These are phyloP conservation scores for Psophia crepitans DNA, from an alignment of 2,113 vertebrate species.

Conservation along the genomic window DNA sequence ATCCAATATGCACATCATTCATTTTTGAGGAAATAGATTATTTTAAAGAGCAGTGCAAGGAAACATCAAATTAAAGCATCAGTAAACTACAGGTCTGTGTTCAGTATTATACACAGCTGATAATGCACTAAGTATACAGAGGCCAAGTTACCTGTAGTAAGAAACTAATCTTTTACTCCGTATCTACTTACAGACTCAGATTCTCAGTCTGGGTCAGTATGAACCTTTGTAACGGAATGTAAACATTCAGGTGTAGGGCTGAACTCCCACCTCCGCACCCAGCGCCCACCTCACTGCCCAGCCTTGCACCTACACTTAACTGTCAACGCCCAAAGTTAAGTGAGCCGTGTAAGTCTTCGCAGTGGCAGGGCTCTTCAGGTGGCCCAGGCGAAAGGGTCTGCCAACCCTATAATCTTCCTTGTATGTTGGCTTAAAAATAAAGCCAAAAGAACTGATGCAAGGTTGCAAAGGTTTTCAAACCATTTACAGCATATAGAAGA, in stretches of 20 bases:
- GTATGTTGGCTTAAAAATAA: conserved; percentile 67
- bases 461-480: conserved; percentile 36
- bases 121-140: conserved; percentile 66
- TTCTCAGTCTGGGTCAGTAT: conserved; percentile 17
- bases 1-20: conserved; percentile 49
- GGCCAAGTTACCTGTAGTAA: conserved; percentile 39
- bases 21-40: conserved; percentile 54
- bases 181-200: neutral
- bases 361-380: neutral
- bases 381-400: neutral
- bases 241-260: conserved; percentile 65
- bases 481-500: conserved; percentile 45
- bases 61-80: conserved; percentile 65
- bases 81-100: conserved; percentile 61
- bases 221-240: conserved; percentile 53
- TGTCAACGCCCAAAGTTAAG: neutral
- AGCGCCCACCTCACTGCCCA: neutral
- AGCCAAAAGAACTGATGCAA: conserved; percentile 58
- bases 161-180: neutral
- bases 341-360: neutral
- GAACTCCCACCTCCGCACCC: neutral
- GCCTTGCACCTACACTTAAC: neutral
- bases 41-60: conserved; percentile 71
- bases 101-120: conserved; percentile 38
- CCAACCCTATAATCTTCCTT: neutral